These are phyloP conservation scores for Leptodactylus fallax DNA, from an alignment of 2,797 vertebrate species.

Conservation along the genomic window DNA sequence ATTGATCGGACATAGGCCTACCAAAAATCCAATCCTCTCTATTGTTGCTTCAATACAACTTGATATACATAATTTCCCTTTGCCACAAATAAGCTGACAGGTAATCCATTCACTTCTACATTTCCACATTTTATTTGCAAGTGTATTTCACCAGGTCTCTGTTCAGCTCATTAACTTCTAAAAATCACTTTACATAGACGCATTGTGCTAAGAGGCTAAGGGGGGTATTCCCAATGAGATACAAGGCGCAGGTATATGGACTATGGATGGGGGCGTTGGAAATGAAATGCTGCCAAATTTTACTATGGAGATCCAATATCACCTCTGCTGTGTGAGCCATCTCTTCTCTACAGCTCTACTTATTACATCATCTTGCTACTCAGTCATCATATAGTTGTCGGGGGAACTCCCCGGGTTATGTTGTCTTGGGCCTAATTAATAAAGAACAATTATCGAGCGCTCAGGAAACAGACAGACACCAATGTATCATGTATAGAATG, in stretches of 20 bases:
- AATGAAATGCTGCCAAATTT: no score
- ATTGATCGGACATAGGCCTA: conserved; percentile 36
- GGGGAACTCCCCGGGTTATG: no score
- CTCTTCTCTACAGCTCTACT: neutral
- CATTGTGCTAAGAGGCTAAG: neutral
- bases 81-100: conserved; percentile 38
- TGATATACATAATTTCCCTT: conserved; percentile 45
- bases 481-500: no score
- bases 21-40: conserved; percentile 44
- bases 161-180: conserved; percentile 53
- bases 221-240: neutral
- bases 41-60: conserved; percentile 46
- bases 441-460: no score
- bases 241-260: neutral
- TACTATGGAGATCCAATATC: no score
- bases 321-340: no score
- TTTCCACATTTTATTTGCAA: conserved; percentile 50
- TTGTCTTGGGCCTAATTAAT: no score
- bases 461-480: no score
- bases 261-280: no score
- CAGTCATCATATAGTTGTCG: no score
- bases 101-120: conserved; percentile 49
- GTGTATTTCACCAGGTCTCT: conserved; percentile 10
- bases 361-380: no score
- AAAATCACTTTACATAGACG: conserved; percentile 24